Conservation (phyloP, 2,113 vertebrate genomes). For the Ceratotherium simum region DNA sequence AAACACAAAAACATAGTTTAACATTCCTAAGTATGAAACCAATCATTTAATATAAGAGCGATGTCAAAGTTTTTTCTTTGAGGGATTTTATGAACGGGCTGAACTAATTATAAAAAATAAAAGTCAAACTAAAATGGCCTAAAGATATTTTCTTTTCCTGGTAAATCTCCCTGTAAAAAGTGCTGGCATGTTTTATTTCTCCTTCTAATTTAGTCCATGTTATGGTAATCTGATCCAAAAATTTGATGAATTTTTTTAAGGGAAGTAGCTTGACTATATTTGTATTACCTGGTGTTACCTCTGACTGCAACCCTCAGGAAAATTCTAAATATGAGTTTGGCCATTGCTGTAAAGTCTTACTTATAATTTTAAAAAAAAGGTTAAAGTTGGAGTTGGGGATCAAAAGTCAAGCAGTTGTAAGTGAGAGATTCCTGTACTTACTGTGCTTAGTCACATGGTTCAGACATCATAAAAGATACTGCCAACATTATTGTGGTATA, state of each 20-base stretch:
- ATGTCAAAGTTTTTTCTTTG: neutral
- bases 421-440: neutral
- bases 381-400: neutral
- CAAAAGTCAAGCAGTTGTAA: neutral
- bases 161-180: neutral
- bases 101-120: slow-evolving; percentile 1
- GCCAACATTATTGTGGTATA: neutral
- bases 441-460: neutral
- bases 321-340: neutral
- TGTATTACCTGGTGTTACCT: neutral
- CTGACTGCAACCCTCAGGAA: neutral
- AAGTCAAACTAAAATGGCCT: slow-evolving; percentile 1
- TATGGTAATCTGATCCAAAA: neutral
- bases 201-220: neutral
- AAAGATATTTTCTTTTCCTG: neutral
- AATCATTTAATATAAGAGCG: slow-evolving; percentile 33
- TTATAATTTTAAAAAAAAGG: neutral
- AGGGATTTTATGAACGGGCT: neutral
- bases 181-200: neutral
- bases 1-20: slow-evolving; percentile 35
- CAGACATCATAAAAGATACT: neutral
- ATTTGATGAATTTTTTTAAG: neutral
- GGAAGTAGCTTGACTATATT: neutral
- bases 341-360: neutral
- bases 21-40: neutral